A percentile compares a stretch with the other conserved stretches of the same genome.
phyloP scores from a whole-genome alignment of 2,113 vertebrate species.

The Pogona vitticeps region DNA sequence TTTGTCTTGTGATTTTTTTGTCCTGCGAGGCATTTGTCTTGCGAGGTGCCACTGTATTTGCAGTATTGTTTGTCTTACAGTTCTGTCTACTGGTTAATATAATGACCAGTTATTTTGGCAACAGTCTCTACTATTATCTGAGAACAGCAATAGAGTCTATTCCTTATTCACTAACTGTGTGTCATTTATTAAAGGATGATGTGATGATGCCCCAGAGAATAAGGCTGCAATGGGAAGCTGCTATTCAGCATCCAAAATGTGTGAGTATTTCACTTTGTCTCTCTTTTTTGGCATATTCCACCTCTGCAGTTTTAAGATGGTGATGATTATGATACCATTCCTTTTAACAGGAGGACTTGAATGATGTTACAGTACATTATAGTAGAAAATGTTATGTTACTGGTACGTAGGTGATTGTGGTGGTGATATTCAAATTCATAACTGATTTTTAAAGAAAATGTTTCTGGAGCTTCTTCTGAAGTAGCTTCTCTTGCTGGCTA shows the following conservation, averaged over 20 bases:
- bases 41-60: too few species aligned
- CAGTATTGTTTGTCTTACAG: conserved; percentile 34
- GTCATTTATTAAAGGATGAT: conserved; percentile 85
- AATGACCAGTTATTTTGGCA: conserved; percentile 56
- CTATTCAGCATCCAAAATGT: conserved; percentile 76
- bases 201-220: conserved; percentile 93
- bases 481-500: neutral
- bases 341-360: conserved; percentile 51
- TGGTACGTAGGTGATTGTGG: too few species aligned
- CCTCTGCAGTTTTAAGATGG: neutral
- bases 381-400: too few species aligned
- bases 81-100: conserved; percentile 51
- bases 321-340: neutral
- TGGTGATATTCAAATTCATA: neutral
- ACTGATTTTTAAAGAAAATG: conserved; percentile 9
- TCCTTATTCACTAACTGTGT: conserved; percentile 53
- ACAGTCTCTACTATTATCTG: conserved; percentile 25
- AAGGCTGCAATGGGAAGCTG: conserved; percentile 83
- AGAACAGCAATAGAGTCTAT: conserved; percentile 45
- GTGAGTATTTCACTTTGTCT: conserved; percentile 79
- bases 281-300: conserved; percentile 21
- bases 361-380: conserved; percentile 53
- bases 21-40: too few species aligned
- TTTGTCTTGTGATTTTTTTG: too few species aligned
- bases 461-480: neutral